Base-by-base conservation (phyloP, 2,888 invertebrate species). In the Bhutanitis thaidina region DNA sequence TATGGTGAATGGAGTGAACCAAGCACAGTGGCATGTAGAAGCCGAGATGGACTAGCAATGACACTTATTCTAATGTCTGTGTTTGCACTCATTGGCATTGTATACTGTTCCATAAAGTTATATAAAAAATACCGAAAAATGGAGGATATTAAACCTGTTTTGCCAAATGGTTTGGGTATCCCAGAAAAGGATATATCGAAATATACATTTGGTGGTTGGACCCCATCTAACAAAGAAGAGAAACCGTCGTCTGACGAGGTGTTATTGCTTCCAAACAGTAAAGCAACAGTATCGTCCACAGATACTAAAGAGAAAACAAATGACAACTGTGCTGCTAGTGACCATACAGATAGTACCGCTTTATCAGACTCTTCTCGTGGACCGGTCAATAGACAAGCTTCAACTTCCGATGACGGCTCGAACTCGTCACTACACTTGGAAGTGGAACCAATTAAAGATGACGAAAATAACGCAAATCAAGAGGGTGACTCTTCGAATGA, bases 101-200 rank as follows among this genome's bases (percentile, higher is more conserved):
- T 71, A 52, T 87, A 80, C 58, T 77, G 73, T 7, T 75, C 77
- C 5, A 80, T 73, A 58, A 93, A 93, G 68, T 66, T 91, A 20
- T 93, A 92, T 78, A 81, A 87, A 51, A 91, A 90, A 55, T 92
- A 91, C 62, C 90, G 90, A 64, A 90, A 88, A 61, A 94, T 94
- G 93, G 90, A 91, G 65, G 91, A 93, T 60, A 92, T 94, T 16
- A 92, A 92, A 66, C 91, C 93, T 10, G 92, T 92, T 60, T 74
- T 94, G 55, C 94, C 94, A 15, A 91, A 91, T 41, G 94, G 94
- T 3, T 74, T 94, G 52, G 91, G 77, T 46, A 74, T 84, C 53
- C 83, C 83, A 27, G 83, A 87, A 60, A 89, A 90, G 61, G 90
- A 88, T 57, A 71, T 75, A 54, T 71, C 77, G 3, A 90, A 90